Evolutionary conservation across 2,888 invertebrate genomes (phyloP).

Genomic region (Troides oblongomaculatus): DNA sequence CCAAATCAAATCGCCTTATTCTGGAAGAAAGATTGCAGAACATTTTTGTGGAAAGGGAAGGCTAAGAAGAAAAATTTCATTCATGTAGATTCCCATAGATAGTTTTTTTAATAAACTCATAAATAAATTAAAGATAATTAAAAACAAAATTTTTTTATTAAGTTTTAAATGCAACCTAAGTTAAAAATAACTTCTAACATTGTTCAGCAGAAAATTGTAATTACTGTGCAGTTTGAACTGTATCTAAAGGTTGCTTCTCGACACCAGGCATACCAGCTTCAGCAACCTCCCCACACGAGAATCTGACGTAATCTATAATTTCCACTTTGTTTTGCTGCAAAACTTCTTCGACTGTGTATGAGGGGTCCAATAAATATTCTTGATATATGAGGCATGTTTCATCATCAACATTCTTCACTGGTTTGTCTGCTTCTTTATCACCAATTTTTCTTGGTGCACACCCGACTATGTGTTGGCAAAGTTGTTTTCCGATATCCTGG

Average conservation of each 20-base stretch:
- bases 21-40: conserved; percentile 86
- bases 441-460: conserved; percentile 91
- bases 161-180: conserved; percentile 42
- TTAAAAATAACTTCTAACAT: not conserved
- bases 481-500: conserved; percentile 82
- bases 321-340: conserved; percentile 82
- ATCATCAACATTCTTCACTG: conserved; percentile 83
- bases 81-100: conserved; percentile 31
- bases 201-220: conserved; percentile 26
- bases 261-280: conserved; percentile 66
- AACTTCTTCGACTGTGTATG: conserved; percentile 85
- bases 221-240: conserved; percentile 83
- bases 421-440: conserved; percentile 80
- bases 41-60: conserved; percentile 81
- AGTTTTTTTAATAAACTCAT: conserved; percentile 5
- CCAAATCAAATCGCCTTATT: conserved; percentile 81
- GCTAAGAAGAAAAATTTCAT: conserved; percentile 50
- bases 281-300: conserved; percentile 89
- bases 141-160: not conserved
- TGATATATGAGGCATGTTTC: conserved; percentile 91
- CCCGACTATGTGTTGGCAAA: conserved; percentile 96
- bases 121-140: conserved; percentile 27
- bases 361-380: conserved; percentile 91
- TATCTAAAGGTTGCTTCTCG: conserved; percentile 77
- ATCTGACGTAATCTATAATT: conserved; percentile 90